Evolutionary conservation across 1,140 invertebrate genomes (phyloP).

Genomic region (Sogatella furcifera): DNA sequence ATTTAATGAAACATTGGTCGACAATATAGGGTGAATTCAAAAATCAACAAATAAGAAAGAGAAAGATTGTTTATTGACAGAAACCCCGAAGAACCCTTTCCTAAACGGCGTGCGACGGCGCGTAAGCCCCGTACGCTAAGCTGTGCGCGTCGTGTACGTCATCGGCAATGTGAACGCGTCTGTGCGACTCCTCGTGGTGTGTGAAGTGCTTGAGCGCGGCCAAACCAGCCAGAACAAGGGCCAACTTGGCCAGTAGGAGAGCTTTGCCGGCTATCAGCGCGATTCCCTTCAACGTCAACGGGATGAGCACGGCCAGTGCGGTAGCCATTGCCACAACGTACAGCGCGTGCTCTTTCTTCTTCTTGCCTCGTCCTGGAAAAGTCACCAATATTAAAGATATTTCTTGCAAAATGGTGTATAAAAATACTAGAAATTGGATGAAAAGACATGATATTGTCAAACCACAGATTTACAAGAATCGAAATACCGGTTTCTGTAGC

Average conservation of each 20-base stretch:
- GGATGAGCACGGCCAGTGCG: not conserved
- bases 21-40: no score
- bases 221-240: not conserved
- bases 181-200: not conserved
- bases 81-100: no score
- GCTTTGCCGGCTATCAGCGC: not conserved
- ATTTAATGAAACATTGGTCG: no score
- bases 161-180: not conserved
- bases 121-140: not conserved
- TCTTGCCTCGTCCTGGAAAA: not conserved
- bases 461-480: no score
- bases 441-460: no score
- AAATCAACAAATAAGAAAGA: no score
- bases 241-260: not conserved
- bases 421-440: no score
- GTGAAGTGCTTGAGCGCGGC: not conserved
- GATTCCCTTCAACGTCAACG: not conserved
- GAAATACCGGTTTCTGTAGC: no score
- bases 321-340: not conserved
- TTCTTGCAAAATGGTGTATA: no score
- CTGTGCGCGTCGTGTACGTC: not conserved
- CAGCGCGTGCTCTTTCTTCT: not conserved
- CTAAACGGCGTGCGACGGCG: not conserved
- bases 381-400: no score
- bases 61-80: no score